These are phyloP conservation scores for Stegodyphus dumicola DNA, from an alignment of 1,140 invertebrate species.

Conservation along the genomic window DNA sequence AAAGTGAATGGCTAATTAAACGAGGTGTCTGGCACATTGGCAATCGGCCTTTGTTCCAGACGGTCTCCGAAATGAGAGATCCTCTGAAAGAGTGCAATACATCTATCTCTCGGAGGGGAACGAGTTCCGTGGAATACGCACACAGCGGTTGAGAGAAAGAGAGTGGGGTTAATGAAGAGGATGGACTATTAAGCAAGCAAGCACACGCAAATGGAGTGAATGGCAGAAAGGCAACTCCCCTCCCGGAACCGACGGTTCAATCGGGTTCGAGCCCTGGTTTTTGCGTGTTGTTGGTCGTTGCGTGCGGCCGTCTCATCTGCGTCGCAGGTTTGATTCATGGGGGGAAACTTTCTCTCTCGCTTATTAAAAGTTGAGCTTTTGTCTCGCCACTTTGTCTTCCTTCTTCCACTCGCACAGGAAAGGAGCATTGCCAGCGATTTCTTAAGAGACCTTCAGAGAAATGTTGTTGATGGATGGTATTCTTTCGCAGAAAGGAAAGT, in stretches of 20 bases:
- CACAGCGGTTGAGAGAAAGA: background rate
- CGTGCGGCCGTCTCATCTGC: background rate
- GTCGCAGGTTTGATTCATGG: background rate
- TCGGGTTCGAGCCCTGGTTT: background rate
- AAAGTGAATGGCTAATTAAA: no score
- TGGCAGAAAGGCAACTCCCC: conserved; percentile 47
- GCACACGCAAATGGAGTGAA: conserved; percentile 25
- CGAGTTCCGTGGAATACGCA: background rate
- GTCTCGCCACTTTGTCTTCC: background rate
- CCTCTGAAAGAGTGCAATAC: no score
- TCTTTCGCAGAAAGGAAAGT: no score
- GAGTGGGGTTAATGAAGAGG: conserved; percentile 23
- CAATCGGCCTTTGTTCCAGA: no score
- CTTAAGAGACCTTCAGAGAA: no score
- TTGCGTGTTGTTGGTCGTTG: conserved; percentile 9
- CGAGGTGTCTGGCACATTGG: no score
- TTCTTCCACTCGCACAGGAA: no score
- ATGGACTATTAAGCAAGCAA: conserved; percentile 14
- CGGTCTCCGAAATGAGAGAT: no score
- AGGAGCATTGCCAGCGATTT: no score
- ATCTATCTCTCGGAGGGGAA: background rate
- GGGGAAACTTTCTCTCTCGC: background rate
- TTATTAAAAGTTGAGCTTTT: background rate
- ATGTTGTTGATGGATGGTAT: no score
- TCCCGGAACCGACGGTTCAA: conserved; percentile 42